Percentiles rank a stretch among this genome's conserved stretches.
Conservation (phyloP, 2,888 invertebrate species). For the Empis livida region DNA sequence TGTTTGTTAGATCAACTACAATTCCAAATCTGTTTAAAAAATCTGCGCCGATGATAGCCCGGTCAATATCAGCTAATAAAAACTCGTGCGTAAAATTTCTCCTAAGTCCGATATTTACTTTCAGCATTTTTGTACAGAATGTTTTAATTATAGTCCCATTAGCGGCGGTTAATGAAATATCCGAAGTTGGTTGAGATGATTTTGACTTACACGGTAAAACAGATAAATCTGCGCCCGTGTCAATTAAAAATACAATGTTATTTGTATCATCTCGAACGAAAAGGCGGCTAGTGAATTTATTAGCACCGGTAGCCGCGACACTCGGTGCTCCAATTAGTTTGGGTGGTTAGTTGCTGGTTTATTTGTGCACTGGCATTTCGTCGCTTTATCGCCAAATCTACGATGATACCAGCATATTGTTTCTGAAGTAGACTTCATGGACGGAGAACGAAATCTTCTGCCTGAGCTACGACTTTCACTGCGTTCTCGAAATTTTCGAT, state of each 20-base stretch:
- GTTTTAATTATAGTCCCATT: constrained; percentile 4
- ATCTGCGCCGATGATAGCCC: constrained; percentile 5
- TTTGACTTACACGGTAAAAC: not conserved
- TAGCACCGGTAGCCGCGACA: not conserved
- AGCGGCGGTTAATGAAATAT: not conserved
- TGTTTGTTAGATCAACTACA: constrained; percentile 1
- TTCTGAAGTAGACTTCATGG: not conserved
- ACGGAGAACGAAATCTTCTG: not conserved
- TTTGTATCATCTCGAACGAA: not conserved
- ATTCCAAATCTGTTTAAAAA: constrained; percentile 7
- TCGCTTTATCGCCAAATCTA: not conserved
- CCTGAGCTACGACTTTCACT: not conserved
- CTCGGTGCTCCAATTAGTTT: not conserved
- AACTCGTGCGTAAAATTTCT: constrained; percentile 1
- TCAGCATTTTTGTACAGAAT: constrained; percentile 4
- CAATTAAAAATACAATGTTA: not conserved
- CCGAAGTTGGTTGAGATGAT: not conserved
- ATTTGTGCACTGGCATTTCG: not conserved
- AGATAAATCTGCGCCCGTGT: not conserved
- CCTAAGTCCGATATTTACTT: constrained; percentile 4
- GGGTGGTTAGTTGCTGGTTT: not conserved
- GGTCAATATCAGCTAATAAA: constrained; percentile 1
- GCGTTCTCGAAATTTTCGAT: not conserved
- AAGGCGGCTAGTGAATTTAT: not conserved
- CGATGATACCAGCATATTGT: not conserved